These are phyloP conservation scores for Meandrusa payeni DNA, from an alignment of 2,888 invertebrate species.

Conservation along the genomic window DNA sequence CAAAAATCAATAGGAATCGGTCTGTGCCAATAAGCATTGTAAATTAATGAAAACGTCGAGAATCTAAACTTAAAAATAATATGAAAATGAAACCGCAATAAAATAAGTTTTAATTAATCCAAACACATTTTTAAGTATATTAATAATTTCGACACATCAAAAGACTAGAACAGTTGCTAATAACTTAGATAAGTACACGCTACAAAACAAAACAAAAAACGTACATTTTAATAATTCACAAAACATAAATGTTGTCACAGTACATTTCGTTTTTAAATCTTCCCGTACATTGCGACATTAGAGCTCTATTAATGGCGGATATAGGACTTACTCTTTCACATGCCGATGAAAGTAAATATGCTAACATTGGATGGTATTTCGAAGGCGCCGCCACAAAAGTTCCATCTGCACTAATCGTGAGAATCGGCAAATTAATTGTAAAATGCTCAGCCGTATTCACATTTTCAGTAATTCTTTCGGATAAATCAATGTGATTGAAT, in stretches of 20 bases:
- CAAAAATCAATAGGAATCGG: too few relatives aligned
- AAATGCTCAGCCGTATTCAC: slow-evolving; percentile 22
- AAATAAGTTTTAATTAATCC: too few relatives aligned
- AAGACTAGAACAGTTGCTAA: slow-evolving; percentile 31
- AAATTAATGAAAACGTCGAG: too few relatives aligned
- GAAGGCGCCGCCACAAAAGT: slow-evolving; percentile 56
- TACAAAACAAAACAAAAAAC: slow-evolving; percentile 27
- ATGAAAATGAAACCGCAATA: too few relatives aligned
- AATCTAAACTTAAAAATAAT: too few relatives aligned
- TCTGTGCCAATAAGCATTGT: too few relatives aligned
- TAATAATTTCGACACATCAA: too few relatives aligned
- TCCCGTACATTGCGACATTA: slow-evolving; percentile 51
- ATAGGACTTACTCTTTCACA: slow-evolving; percentile 50
- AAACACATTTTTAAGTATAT: too few relatives aligned
- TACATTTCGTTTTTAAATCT: slow-evolving; percentile 46
- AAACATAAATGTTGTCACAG: slow-evolving; percentile 58
- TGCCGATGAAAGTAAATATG: slow-evolving; percentile 44
- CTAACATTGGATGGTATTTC: slow-evolving; percentile 55
- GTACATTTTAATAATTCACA: slow-evolving; percentile 34
- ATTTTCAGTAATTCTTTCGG: slow-evolving; percentile 21
- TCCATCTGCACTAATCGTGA: slow-evolving; percentile 55
- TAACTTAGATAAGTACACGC: slow-evolving; percentile 34
- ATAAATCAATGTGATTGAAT: slow-evolving; percentile 26
- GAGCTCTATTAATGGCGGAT: slow-evolving; percentile 50
- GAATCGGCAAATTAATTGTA: slow-evolving; percentile 32